These are phyloP conservation scores for Heteromyza rotundicornis DNA, from an alignment of 2,888 invertebrate genomes.

Conservation along the genomic window DNA sequence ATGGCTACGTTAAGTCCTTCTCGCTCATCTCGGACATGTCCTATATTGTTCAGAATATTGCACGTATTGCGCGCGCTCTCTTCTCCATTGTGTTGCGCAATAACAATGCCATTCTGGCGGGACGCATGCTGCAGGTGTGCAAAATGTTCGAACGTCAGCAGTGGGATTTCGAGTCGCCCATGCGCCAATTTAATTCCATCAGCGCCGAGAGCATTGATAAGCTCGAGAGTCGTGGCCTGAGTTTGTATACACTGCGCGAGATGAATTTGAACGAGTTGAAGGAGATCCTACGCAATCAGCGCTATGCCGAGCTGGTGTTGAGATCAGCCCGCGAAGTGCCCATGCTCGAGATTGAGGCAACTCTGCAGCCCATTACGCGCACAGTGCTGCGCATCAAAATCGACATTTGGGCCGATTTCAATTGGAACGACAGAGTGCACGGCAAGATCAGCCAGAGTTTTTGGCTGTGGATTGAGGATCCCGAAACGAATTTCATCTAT, in stretches of 20 bases:
- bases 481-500: conserved; percentile 91
- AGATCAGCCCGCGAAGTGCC: conserved; percentile 89
- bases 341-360: conserved; percentile 79
- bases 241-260: conserved; percentile 80
- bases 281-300: conserved; percentile 75
- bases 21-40: conserved; percentile 60
- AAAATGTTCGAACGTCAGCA: conserved; percentile 92
- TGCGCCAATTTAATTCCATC: conserved; percentile 83
- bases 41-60: conserved; percentile 76
- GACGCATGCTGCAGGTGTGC: conserved; percentile 81
- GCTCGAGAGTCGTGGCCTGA: conserved; percentile 78
- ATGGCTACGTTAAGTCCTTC: conserved; percentile 73
- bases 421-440: conserved; percentile 91
- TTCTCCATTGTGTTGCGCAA: conserved; percentile 92
- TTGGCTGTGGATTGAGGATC: conserved; percentile 98
- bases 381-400: conserved; percentile 86
- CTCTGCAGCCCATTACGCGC: conserved; percentile 93
- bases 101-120: conserved; percentile 89
- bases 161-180: conserved; percentile 86
- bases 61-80: conserved; percentile 86
- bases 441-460: conserved; percentile 88
- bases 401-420: conserved; percentile 76
- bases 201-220: conserved; percentile 80
- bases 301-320: conserved; percentile 76
- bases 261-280: conserved; percentile 89